Evolutionary conservation across 2,888 invertebrate species (phyloP), one percentile per base, ranked within the genome.

Genomic region (Trissolcus brochymenae): DNA sequence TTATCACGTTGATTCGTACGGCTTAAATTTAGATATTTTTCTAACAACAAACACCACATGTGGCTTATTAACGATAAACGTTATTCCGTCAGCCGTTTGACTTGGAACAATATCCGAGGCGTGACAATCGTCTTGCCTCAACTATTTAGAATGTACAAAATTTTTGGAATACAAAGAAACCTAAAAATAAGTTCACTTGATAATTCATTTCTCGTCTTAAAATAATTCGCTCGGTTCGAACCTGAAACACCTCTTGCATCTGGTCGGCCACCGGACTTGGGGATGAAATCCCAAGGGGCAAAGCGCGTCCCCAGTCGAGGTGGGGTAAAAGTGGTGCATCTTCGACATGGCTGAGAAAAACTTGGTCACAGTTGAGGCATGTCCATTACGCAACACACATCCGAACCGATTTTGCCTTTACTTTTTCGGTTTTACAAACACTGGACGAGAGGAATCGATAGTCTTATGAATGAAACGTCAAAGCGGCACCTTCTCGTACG

Each of bases 201-300:
- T 7, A 29, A 29, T 29, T 29, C 9, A 29, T 29, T 29, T 29
- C 9, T 9, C 29, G 6, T 29, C 9, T 29, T 6, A 29, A 29
- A 29, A 29, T 7, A 6, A 29, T 29, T 29, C 9, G 29, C 9
- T 29, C 7, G 9, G 29, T 29, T 29, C 29, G 29, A 29, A 93
- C 92, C 94, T 93, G 91, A 96, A 97, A 90, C 97, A 97, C 84
- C 97, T 92, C 90, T 97, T 97, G 91, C 97, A 97, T 86, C 96
- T 92, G 71, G 96, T 96, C 57, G 97, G 97, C 95, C 96, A 96
- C 86, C 96, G 93, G 83, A 96, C 96, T 91, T 97, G 97, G 75
- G 97, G 97, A 91, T 97, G 96, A 90, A 97, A 97, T 54, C 97
- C 97, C 88, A 97, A 91, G 79, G 96, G 97, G 89, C 97, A 97